Percentiles rank a stretch among this genome's conserved stretches.
Conservation (phyloP, 2,888 invertebrate species). For the Drosophila limbata region DNA sequence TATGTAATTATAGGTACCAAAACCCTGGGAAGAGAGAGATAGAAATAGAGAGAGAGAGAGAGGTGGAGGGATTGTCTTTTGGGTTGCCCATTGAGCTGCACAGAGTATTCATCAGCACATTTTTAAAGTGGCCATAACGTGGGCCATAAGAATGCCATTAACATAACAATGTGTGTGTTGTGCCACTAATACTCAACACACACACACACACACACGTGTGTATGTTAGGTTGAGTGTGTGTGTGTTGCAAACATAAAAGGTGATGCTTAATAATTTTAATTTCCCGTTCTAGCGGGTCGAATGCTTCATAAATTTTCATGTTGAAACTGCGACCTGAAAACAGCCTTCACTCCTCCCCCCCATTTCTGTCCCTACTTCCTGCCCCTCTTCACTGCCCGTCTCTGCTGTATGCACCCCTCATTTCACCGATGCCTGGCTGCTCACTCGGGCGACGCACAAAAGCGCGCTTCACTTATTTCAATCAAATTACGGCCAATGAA, state of each 20-base stretch:
- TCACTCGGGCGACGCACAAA: slow-evolving; percentile 78
- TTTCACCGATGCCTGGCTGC: slow-evolving; percentile 43
- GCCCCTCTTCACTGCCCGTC: background rate
- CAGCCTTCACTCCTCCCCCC: background rate
- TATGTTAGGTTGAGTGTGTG: background rate
- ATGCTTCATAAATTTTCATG: slow-evolving; percentile 70
- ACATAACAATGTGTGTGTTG: slow-evolving; percentile 45
- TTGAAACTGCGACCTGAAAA: slow-evolving; percentile 51
- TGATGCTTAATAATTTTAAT: slow-evolving; percentile 67
- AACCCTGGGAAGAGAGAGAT: background rate
- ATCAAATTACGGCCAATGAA: slow-evolving; percentile 81
- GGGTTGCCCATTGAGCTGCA: slow-evolving; percentile 25
- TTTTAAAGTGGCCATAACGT: slow-evolving; percentile 36
- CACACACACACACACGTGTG: background rate
- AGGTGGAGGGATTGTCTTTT: background rate
- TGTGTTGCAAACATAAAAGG: slow-evolving; percentile 33
- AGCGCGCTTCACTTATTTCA: slow-evolving; percentile 74
- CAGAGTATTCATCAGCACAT: slow-evolving; percentile 35
- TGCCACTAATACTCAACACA: slow-evolving; percentile 22
- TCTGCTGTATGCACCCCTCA: background rate
- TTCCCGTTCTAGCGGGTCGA: slow-evolving; percentile 59
- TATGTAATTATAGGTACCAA: slow-evolving; percentile 32
- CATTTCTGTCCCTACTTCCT: background rate
- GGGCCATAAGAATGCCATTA: slow-evolving; percentile 43
- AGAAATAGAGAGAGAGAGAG: background rate